phyloP scores from a whole-genome alignment of 2,797 vertebrate genomes.

The Notolepis coatsorum region DNA sequence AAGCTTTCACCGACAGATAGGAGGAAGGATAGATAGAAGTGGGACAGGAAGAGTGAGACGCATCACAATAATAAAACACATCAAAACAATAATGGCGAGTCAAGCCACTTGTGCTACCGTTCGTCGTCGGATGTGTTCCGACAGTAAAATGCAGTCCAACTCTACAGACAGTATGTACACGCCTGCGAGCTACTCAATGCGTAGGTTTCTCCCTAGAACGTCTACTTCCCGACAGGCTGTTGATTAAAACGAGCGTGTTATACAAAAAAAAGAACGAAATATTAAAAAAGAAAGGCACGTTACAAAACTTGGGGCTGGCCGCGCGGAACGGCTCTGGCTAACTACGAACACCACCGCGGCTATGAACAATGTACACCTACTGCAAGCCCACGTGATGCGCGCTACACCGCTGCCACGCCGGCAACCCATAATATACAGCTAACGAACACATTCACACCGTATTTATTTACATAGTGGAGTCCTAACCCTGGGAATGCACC shows the following conservation, averaged over 20 bases:
- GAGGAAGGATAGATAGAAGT: background rate
- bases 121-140: constrained; percentile 8
- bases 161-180: constrained; percentile 48
- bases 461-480: constrained; percentile 63
- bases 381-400: constrained; percentile 47
- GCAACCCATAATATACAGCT: constrained; percentile 59
- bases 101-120: constrained; percentile 18
- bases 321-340: constrained; percentile 41
- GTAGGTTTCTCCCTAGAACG: constrained; percentile 15
- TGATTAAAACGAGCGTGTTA: constrained; percentile 31
- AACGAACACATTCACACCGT: constrained; percentile 45
- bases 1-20: constrained; percentile 20
- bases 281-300: constrained; percentile 79
- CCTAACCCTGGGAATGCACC: constrained; percentile 29
- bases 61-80: constrained; percentile 14
- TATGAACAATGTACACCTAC: constrained; percentile 59
- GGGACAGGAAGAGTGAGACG: constrained; percentile 18
- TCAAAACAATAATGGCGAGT: constrained; percentile 27
- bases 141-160: constrained; percentile 44
- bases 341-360: constrained; percentile 36
- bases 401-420: constrained; percentile 50
- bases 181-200: constrained; percentile 5
- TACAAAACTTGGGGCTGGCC: constrained; percentile 45
- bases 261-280: no score
- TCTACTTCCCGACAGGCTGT: constrained; percentile 29